Conservation (phyloP, 1,140 invertebrate species). For the Drosophila novamexicana region DNA sequence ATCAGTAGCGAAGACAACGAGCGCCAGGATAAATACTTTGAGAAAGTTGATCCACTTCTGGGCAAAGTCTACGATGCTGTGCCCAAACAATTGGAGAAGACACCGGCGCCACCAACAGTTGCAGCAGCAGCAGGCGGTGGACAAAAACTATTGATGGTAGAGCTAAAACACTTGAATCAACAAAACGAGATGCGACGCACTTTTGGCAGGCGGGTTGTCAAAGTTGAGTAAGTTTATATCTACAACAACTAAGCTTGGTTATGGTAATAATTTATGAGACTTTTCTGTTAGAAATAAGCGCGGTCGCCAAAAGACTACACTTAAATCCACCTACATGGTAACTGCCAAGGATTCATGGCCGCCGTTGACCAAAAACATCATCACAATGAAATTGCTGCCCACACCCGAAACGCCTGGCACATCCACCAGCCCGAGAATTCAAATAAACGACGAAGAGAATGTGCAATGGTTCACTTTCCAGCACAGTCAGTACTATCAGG, state of each 20-base stretch:
- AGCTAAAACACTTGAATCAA: conserved; percentile 91
- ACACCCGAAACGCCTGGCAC: conserved; percentile 67
- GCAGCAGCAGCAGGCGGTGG: conserved; percentile 4
- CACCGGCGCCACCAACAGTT: not conserved
- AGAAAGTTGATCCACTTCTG: conserved; percentile 71
- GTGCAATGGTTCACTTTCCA: conserved; percentile 91
- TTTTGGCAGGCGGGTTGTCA: conserved; percentile 92
- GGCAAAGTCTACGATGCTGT: conserved; percentile 65
- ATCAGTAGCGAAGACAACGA: conserved; percentile 88
- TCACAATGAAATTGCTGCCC: conserved; percentile 90
- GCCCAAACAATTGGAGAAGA: conserved; percentile 61
- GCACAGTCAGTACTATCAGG: conserved; percentile 91
- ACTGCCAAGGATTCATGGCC: conserved; percentile 89
- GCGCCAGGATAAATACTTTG: conserved; percentile 72
- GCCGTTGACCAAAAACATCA: conserved; percentile 88
- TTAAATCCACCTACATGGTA: conserved; percentile 89
- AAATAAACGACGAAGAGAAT: conserved; percentile 38
- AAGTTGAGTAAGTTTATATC: conserved; percentile 72
- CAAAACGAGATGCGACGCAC: conserved; percentile 93
- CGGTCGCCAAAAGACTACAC: conserved; percentile 85
- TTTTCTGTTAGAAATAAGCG: conserved; percentile 85
- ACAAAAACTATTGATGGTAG: conserved; percentile 86
- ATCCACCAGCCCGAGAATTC: conserved; percentile 26
- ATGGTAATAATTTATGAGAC: not conserved
- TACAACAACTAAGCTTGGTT: not conserved